Evolutionary conservation across 2,797 vertebrate genomes (phyloP).

Genomic region (Gadopsis marmoratus): DNA sequence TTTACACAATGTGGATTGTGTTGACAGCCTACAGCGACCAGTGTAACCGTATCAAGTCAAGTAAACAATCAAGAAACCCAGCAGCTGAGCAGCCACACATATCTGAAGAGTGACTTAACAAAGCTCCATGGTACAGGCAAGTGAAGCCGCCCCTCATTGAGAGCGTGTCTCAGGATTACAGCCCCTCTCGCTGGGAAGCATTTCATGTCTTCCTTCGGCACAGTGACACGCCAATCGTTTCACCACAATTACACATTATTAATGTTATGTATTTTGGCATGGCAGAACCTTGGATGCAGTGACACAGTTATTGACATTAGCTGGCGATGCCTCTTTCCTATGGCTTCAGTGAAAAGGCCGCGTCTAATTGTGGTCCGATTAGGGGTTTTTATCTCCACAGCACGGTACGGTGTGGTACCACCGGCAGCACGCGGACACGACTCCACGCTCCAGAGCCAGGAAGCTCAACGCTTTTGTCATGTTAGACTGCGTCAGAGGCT

Average conservation of each 20-base stretch:
- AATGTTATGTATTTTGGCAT: constrained; percentile 80
- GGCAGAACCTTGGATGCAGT: constrained; percentile 73
- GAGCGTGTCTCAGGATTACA: constrained; percentile 56
- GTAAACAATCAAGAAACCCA: constrained; percentile 51
- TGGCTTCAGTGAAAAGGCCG: constrained; percentile 72
- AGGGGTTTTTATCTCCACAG: constrained; percentile 65
- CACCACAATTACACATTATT: constrained; percentile 83
- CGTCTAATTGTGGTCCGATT: constrained; percentile 80
- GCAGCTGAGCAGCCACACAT: constrained; percentile 38
- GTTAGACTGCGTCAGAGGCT: constrained; percentile 1
- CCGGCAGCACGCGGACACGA: constrained; percentile 52
- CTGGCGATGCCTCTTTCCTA: constrained; percentile 64
- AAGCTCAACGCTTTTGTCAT: constrained; percentile 30
- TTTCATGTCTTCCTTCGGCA: constrained; percentile 81
- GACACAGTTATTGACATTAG: constrained; percentile 81
- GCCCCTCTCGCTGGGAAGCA: constrained; percentile 63
- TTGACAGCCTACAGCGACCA: constrained; percentile 49
- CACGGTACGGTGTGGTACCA: constrained; percentile 42
- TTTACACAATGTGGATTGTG: constrained; percentile 32
- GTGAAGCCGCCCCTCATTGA: constrained; percentile 53
- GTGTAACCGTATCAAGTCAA: constrained; percentile 53
- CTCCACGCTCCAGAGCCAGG: constrained; percentile 27
- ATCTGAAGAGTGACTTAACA: constrained; percentile 41
- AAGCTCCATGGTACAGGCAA: constrained; percentile 43
- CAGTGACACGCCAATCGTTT: constrained; percentile 80